Evolutionary conservation across 2,113 vertebrate genomes (phyloP), one percentile per base, ranked within the genome.

Genomic region (Paraplagusia blochii): DNA sequence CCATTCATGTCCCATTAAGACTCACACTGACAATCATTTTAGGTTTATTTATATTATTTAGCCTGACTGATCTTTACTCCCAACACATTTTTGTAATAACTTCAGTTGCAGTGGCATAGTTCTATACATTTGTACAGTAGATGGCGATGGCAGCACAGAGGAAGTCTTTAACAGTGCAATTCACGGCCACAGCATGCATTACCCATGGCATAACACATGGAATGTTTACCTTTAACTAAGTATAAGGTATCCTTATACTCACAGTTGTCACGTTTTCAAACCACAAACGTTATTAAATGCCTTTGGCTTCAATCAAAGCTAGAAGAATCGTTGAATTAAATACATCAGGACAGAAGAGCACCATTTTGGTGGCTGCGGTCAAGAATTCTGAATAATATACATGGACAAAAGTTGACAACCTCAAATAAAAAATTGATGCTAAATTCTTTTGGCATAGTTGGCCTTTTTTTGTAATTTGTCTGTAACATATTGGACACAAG

Each of bases 1-100:
- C 91, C 70, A 63, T 88, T 72, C 72, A 87, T 84, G 88, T 89
- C 90, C 89, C 88, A 82, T 87, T 89, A 92, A 89, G 71, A 92
- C 91, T 74, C 22, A 92, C 87, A 90, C 79, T 82, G 89, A 89
- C 38, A 53, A 52, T 49, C 96, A 95, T 95, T 92, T 94, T 95
- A 93, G 95, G 80, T 87, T 88, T 88, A 62, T 60, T 82, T 76
- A 84, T 90, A 91, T 92, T 89, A 89, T 90, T 87, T 81, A 88
- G 88, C 88, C 81, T 88, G 88, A 89, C 83, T 90, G 87, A 90
- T 91, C 91, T 87, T 83, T 87, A 89, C 87, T 90, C 90, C 89
- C 87, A 86, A 85, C 82, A 79, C 87, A 40, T 40, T 13, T 77
- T 89, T 79, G 76, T 84, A 69, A 29, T 29, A 29, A 29, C 22